A percentile compares a stretch with the other conserved stretches of the same genome.
phyloP scores from a whole-genome alignment of 2,888 invertebrate species.

The Phyto melanocephala region DNA sequence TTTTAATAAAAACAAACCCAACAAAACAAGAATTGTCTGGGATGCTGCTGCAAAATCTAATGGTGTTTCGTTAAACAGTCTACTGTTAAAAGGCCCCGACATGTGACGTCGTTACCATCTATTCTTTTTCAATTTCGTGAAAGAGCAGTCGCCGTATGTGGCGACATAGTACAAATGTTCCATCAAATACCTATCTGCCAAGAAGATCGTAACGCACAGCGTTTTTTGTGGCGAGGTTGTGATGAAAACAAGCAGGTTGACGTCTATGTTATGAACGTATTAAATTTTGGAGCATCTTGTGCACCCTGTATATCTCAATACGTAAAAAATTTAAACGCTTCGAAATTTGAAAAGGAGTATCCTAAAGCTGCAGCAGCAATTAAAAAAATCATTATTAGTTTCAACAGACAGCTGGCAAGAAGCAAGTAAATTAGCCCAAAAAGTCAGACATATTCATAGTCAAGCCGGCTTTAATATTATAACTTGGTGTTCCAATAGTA shows the following conservation, averaged over 20 bases:
- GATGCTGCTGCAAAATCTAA: slow-evolving; percentile 43
- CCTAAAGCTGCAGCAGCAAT: slow-evolving; percentile 12
- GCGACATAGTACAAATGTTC: slow-evolving; percentile 23
- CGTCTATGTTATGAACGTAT: slow-evolving; percentile 13
- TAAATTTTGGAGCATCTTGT: neutral
- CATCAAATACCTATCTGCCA: slow-evolving; percentile 2
- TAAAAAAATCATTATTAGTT: neutral
- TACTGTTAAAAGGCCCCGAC: slow-evolving; percentile 29
- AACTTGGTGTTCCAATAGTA: slow-evolving; percentile 35
- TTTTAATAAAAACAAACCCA: slow-evolving; percentile 41
- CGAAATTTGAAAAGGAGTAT: neutral
- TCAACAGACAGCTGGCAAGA: slow-evolving; percentile 7
- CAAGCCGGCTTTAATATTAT: slow-evolving; percentile 35
- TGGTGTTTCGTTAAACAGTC: neutral
- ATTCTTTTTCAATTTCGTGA: slow-evolving; percentile 29
- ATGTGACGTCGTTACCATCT: slow-evolving; percentile 13
- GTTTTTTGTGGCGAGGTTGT: neutral
- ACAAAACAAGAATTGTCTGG: slow-evolving; percentile 44
- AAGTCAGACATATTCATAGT: neutral
- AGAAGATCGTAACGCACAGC: slow-evolving; percentile 21
- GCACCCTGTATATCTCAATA: slow-evolving; percentile 21
- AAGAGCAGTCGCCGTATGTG: slow-evolving; percentile 17
- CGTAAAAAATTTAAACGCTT: slow-evolving; percentile 15
- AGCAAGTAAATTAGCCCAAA: neutral
- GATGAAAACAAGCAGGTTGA: neutral